Percentiles rank a stretch among this genome's conserved stretches.
Evolutionary conservation across 2,888 invertebrate genomes (phyloP).

Genomic region (Ormyrus labotus): DNA sequence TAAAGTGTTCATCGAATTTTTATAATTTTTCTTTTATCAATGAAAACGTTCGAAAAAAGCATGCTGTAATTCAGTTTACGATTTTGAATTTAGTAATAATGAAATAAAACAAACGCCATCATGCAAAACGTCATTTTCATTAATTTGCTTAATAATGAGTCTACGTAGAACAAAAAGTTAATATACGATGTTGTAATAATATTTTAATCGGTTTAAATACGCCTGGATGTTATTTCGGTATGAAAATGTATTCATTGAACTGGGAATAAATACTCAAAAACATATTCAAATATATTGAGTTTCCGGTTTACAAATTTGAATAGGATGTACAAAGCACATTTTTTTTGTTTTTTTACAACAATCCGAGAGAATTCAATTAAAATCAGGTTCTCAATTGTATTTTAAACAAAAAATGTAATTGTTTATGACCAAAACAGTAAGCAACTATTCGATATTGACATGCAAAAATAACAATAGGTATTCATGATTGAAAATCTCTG

Average conservation of each 20-base stretch:
- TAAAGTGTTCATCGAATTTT: no score
- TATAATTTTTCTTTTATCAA: no score
- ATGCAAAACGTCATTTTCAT: neutral
- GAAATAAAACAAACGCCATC: neutral
- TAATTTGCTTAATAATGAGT: neutral
- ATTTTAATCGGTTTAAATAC: neutral
- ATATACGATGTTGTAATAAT: neutral
- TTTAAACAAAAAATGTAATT: neutral
- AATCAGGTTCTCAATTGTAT: neutral
- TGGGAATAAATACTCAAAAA: constrained; percentile 14
- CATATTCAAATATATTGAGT: constrained; percentile 11
- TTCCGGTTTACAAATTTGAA: neutral
- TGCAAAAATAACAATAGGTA: no score
- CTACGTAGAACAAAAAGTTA: neutral
- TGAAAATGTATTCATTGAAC: neutral
- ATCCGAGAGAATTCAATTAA: neutral
- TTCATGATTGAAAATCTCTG: no score
- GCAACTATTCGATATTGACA: no score
- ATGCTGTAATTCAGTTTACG: no score
- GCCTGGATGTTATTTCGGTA: neutral
- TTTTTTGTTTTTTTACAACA: neutral
- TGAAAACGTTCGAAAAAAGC: no score
- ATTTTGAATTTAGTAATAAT: no score
- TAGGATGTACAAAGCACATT: neutral
- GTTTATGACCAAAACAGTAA: neutral